Evolutionary conservation across 2,888 invertebrate species (phyloP).

Genomic region (Pandemis corylana): DNA sequence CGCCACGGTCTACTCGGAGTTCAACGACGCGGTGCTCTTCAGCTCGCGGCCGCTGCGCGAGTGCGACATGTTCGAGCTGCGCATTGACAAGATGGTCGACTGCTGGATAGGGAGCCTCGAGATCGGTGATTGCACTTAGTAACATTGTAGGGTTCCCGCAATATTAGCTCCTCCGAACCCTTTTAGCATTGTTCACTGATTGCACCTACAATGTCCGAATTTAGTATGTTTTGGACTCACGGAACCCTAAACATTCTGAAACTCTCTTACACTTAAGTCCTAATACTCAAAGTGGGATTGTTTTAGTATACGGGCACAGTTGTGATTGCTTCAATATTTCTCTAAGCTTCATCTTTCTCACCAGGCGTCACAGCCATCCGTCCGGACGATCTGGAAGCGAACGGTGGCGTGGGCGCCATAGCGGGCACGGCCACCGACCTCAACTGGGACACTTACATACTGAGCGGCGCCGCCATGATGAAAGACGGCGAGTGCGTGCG

Average conservation of each 20-base stretch:
- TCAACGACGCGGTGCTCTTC: constrained; percentile 97
- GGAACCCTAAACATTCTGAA: too few relatives aligned
- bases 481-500: constrained; percentile 94
- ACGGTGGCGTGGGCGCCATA: constrained; percentile 65
- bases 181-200: too few relatives aligned
- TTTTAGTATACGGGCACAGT: too few relatives aligned
- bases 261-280: too few relatives aligned
- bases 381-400: constrained; percentile 92
- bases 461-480: constrained; percentile 96
- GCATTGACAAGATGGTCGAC: constrained; percentile 95
- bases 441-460: constrained; percentile 95
- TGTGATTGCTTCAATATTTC: too few relatives aligned
- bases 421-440: constrained; percentile 96
- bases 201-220: too few relatives aligned
- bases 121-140: constrained; percentile 83
- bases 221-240: too few relatives aligned
- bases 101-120: constrained; percentile 97
- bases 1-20: constrained; percentile 95
- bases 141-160: too few relatives aligned
- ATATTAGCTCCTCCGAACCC: too few relatives aligned
- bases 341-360: neutral
- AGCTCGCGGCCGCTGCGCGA: constrained; percentile 94
- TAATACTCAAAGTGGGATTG: too few relatives aligned
- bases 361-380: constrained; percentile 94
- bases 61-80: constrained; percentile 96